Base-by-base conservation (phyloP, 2,888 invertebrate species). In the Dasysyrphus tricinctus region DNA sequence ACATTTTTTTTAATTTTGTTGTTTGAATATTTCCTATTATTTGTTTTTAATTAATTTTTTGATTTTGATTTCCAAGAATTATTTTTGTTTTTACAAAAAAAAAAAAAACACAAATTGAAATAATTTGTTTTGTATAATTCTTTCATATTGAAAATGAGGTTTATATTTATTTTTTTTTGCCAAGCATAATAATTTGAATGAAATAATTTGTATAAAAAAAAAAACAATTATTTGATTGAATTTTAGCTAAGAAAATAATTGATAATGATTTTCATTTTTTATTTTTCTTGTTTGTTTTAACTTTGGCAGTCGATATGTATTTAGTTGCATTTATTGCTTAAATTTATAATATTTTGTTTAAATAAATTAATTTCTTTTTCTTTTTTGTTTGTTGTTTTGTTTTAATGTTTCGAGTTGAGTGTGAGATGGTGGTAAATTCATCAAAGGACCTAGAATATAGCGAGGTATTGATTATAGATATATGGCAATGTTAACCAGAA, bases 281-380 rank as follows among this genome's bases (percentile, higher is more conserved):
- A 39, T 59, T 6, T 12, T 16, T 56, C 32, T 56, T 32, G 8
- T n/a, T 39, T 39, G 24, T 75, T 72, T 63, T 80, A 61, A 81
- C 77, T 77, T 78, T 82, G 78, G 82, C 81, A 82, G 86, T 82
- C 86, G 86, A 86, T 86, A 86, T 86, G 86, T 86, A 86, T 86
- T 67, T 70, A 82, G 86, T 86, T 82, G 86, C 86, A 79, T 75
- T 65, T 82, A 86, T 86, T 86, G 86, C 86, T 86, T 86, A 57
- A 57, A 73, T 61, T 73, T 73, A 72, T 42, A 24, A 24, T 24
- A 3, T 34, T 65, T 49, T 67, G 12, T 70, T 63, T 34, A 51
- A 70, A 70, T 70, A 11, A 61, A 61, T 11, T 65, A 42, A 51
- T 44, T 16, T 65, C 19, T 49, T 19, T 63, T n/a, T n/a, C n/a